These are phyloP conservation scores for Enteromius radiatus DNA, from an alignment of 2,797 vertebrate species.

Conservation along the genomic window DNA sequence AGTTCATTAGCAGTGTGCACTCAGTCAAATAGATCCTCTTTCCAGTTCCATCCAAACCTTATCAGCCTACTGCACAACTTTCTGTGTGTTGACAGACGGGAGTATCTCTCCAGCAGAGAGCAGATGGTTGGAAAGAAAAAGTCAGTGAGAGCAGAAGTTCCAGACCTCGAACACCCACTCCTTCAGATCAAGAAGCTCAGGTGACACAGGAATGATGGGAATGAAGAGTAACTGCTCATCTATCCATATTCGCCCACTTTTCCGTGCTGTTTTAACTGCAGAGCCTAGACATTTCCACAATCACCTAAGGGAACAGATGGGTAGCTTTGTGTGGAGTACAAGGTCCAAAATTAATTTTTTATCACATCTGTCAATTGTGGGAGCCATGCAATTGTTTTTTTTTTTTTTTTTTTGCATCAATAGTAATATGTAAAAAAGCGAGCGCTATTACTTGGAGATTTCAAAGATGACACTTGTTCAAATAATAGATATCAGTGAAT, in stretches of 20 bases:
- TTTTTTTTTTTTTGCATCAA: no score
- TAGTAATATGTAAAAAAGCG: no score
- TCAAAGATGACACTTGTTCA: neutral
- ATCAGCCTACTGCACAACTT: conserved; percentile 11
- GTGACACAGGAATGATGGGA: conserved; percentile 55
- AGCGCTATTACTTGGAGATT: no score
- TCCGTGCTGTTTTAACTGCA: neutral
- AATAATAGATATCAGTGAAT: no score
- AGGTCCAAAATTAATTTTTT: conserved; percentile 16
- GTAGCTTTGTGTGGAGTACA: conserved; percentile 1
- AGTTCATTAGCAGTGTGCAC: conserved; percentile 76
- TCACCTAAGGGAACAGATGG: conserved; percentile 14
- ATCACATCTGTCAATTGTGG: conserved; percentile 1
- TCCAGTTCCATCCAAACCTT: conserved; percentile 10
- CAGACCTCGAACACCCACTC: conserved; percentile 73
- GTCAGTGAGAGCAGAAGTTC: conserved; percentile 76
- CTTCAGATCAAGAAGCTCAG: conserved; percentile 73
- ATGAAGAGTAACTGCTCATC: conserved; percentile 6
- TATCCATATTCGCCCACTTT: neutral
- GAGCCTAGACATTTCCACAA: neutral
- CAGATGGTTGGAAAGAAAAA: conserved; percentile 80
- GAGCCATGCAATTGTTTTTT: neutral
- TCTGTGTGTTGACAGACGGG: conserved; percentile 70
- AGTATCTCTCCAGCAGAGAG: conserved; percentile 76
- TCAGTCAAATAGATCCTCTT: conserved; percentile 35